Evolutionary conservation across 2,113 vertebrate species (phyloP), one percentile per base, ranked within the genome.

Genomic region (Callopanchax toddi): DNA sequence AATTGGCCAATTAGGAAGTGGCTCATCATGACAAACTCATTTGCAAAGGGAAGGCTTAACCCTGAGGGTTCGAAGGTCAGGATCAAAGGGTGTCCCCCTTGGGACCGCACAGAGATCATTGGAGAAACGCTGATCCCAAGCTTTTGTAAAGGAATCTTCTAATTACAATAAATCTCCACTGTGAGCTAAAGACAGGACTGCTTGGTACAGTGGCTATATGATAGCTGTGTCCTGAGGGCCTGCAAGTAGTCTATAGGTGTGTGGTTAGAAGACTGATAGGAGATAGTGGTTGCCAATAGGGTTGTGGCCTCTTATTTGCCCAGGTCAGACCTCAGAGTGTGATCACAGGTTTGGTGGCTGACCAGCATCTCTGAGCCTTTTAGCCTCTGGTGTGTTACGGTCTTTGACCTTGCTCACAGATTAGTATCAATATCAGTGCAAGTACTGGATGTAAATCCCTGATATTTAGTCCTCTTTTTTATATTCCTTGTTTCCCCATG

Each of bases 91-190:
- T 83, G 80, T 89, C 83, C 82, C 89, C 86, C 79, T 76, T 78
- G 91, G 90, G 90, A 92, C 83, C 37, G 84, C 70, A 79, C 67
- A 72, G 79, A 71, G 77, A 78, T 78, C 79, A 78, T 81, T 67
- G 68, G 78, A 84, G 87, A 91, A 89, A 91, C 57, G 58, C 82
- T 89, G 90, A 92, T 92, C 91, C 85, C 71, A 69, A 79, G 84
- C 89, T 89, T 92, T 89, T 90, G 91, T 90, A 89, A 92, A 86
- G 86, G 84, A 91, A 92, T 92, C 89, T 89, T 85, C 87, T 86
- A 88, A 92, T 93, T 89, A 89, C 89, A 92, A 92, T 90, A 92
- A 89, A 92, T 91, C 91, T 91, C 85, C 84, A 89, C 80, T 78
- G 81, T 53, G 56, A 87, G 84, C 66, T 85, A 87, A 83, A 88